These are phyloP conservation scores for Alectoris magna DNA, from an alignment of 2,797 vertebrate genomes.

Conservation along the genomic window DNA sequence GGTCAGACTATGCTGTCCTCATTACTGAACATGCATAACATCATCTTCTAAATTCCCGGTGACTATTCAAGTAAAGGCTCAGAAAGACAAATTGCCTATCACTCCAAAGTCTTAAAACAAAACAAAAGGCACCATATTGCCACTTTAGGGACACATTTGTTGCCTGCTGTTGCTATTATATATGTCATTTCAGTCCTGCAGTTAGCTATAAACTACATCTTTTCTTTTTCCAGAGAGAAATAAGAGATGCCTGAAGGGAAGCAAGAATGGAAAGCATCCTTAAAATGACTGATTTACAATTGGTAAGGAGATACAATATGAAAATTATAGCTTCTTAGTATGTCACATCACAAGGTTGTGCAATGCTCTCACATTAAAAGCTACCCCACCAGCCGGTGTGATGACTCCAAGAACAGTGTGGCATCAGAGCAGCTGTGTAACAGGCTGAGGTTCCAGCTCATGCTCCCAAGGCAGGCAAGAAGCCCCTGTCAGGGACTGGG, in stretches of 20 bases:
- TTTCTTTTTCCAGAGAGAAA: conserved; percentile 82
- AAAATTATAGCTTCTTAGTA: conserved; percentile 73
- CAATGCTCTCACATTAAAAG: conserved; percentile 17
- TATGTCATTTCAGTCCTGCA: conserved; percentile 85
- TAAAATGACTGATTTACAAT: conserved; percentile 86
- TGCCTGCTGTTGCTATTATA: conserved; percentile 86
- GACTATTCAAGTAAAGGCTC: conserved; percentile 81
- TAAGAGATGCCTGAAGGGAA: conserved; percentile 84
- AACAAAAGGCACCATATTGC: conserved; percentile 86
- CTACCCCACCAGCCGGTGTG: background rate
- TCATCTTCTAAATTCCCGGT: conserved; percentile 78
- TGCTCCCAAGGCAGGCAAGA: background rate
- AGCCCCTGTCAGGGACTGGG: background rate
- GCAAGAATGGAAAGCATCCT: conserved; percentile 81
- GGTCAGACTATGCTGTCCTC: conserved; percentile 32
- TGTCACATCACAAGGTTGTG: background rate
- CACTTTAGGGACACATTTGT: conserved; percentile 85
- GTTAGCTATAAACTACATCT: conserved; percentile 85
- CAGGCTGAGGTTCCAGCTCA: background rate
- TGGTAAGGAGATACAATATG: conserved; percentile 76
- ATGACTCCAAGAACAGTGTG: background rate
- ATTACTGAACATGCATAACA: conserved; percentile 68
- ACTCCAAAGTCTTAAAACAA: conserved; percentile 82
- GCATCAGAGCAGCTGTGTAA: background rate
- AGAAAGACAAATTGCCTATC: conserved; percentile 81